These are phyloP conservation scores for Leptopilina clavipes DNA, from an alignment of 1,140 invertebrate species.

Conservation along the genomic window DNA sequence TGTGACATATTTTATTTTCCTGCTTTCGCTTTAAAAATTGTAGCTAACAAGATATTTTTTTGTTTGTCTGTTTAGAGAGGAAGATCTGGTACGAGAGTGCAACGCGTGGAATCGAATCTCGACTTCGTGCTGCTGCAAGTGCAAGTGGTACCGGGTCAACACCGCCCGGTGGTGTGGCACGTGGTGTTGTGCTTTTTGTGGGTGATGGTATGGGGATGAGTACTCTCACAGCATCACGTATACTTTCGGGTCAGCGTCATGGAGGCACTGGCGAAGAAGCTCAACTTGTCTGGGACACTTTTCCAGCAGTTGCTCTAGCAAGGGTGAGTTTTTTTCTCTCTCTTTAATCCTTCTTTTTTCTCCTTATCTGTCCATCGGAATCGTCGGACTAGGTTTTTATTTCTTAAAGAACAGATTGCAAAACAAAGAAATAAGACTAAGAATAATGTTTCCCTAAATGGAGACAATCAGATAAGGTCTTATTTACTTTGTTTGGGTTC, in stretches of 20 bases:
- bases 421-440: background rate
- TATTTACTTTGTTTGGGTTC: too few species aligned
- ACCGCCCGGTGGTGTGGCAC: constrained; percentile 57
- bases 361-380: background rate
- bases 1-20: background rate
- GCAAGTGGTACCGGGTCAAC: constrained; percentile 55
- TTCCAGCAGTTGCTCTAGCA: constrained; percentile 82
- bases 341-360: constrained; percentile 2
- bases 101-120: constrained; percentile 58
- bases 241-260: constrained; percentile 77
- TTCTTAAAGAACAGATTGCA: background rate
- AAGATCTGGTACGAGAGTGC: constrained; percentile 64
- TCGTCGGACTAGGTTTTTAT: background rate
- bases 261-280: constrained; percentile 79
- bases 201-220: constrained; percentile 89
- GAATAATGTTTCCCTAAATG: background rate
- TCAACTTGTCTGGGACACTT: constrained; percentile 82
- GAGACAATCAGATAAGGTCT: too few species aligned
- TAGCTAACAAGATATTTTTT: background rate
- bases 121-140: constrained; percentile 54
- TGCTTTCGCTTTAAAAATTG: background rate
- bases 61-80: constrained; percentile 53
- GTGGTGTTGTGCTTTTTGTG: constrained; percentile 83
- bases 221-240: constrained; percentile 84
- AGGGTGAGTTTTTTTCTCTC: constrained; percentile 76